These are phyloP conservation scores for Coregonus ussuriensis DNA, from an alignment of 2,797 vertebrate genomes.

Conservation along the genomic window DNA sequence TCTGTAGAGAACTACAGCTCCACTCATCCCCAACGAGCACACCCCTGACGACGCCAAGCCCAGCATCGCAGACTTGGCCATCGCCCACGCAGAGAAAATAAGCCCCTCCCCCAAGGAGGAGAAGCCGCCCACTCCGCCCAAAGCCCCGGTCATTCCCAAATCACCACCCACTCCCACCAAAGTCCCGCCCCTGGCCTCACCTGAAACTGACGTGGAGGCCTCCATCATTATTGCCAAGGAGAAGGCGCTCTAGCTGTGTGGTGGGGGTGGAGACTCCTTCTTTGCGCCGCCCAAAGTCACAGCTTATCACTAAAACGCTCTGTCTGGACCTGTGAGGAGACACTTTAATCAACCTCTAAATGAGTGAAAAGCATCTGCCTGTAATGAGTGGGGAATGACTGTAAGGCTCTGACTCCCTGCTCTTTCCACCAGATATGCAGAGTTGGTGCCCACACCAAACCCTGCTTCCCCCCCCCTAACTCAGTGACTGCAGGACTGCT, in stretches of 20 bases:
- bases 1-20: conserved; percentile 78
- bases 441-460: conserved; percentile 41
- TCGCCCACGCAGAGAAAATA: conserved; percentile 56
- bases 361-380: conserved; percentile 9
- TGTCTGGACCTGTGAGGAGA: conserved; percentile 40
- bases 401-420: conserved; percentile 2
- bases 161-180: conserved; percentile 13
- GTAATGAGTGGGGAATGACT: neutral
- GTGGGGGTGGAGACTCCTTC: conserved; percentile 26
- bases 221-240: conserved; percentile 64
- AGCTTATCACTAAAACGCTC: conserved; percentile 29
- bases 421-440: conserved; percentile 43
- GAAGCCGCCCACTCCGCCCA: conserved; percentile 32
- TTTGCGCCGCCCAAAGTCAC: conserved; percentile 19
- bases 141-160: conserved; percentile 15
- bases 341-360: conserved; percentile 52
- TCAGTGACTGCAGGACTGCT: conserved; percentile 47
- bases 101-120: conserved; percentile 44
- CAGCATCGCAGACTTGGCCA: conserved; percentile 56
- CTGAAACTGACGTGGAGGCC: conserved; percentile 67
- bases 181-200: conserved; percentile 61
- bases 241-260: conserved; percentile 65
- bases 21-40: conserved; percentile 80
- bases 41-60: conserved; percentile 76
- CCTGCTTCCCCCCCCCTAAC: conserved; percentile 23